Base-by-base conservation (phyloP, 2,888 invertebrate genomes). In the Nesidiocoris tenuis region DNA sequence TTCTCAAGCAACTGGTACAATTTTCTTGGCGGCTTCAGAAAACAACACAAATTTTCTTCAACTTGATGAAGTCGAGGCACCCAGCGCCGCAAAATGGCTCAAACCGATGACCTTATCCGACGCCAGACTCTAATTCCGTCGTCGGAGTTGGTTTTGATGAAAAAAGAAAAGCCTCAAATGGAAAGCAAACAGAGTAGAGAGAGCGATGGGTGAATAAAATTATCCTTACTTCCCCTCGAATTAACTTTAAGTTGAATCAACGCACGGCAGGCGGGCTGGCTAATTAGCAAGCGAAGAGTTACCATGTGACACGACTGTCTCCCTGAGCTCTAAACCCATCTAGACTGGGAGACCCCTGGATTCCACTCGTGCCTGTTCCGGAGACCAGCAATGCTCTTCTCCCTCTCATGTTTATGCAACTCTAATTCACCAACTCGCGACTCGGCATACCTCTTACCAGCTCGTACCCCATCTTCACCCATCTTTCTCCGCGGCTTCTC, bases 401-500 rank as follows among this genome's bases (percentile, higher is more conserved):
- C 63, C 63, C 59, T 59, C 59, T 63, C 63, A 63, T 63, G 63
- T 63, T 63, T 63, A 63, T 63, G 63, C 63, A 63, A 63, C 63
- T 63, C 19, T 21, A 21, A 63, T 63, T 63, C 22, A 63, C 16
- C 63, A 63, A 19, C 19, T 21, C 63, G 63, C 7, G 19, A 39
- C n/a, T 39, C 3, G 39, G 39, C 39, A 12, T 12, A 3, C 39
- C 12, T 12, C 5, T 12, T 39, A 39, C 3, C 39, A 39, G 39
- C 39, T 12, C 39, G 12, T 7, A 12, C 39, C 12, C 12, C 39
- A 39, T 39, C 39, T 3, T 39, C 5, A 3, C n/a, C 59, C 59
- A 18, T 59, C 59, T 18, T 59, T 18, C 59, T 59, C 18, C 12
- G 59, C 3, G 59, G 5, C 3, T 39, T 39, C 39, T 7, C 39